A percentile compares a stretch with the other conserved stretches of the same genome.
These are phyloP conservation scores for Drosophila neonasuta DNA, from an alignment of 2,888 invertebrate species.

Conservation along the genomic window DNA sequence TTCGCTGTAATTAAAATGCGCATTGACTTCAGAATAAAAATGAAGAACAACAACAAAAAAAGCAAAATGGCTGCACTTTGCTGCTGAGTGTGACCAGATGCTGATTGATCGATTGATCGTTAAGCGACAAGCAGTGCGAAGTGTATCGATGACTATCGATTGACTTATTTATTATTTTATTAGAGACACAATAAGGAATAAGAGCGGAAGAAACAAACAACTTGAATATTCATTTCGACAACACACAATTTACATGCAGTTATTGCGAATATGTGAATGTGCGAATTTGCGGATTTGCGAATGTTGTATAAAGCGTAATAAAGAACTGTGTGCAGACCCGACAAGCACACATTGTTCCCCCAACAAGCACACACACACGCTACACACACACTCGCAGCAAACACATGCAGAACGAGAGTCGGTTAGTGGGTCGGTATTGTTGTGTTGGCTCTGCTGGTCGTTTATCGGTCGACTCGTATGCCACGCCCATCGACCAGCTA, in stretches of 20 bases:
- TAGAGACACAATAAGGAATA: conserved; percentile 7
- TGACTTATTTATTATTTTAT: conserved; percentile 28
- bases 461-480: conserved; percentile 6
- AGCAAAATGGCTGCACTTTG: too few species aligned
- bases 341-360: conserved; percentile 1
- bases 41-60: neutral
- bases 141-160: conserved; percentile 9
- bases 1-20: conserved; percentile 47
- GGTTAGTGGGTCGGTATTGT: conserved; percentile 10
- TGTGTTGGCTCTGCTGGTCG: neutral
- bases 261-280: conserved; percentile 8
- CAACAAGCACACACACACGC: conserved; percentile 1
- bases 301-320: conserved; percentile 32
- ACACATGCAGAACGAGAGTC: conserved; percentile 6
- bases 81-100: too few species aligned
- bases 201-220: neutral
- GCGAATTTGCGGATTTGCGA: conserved; percentile 21
- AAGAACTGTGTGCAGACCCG: conserved; percentile 20
- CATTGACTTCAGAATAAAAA: conserved; percentile 48
- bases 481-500: conserved; percentile 38
- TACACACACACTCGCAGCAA: neutral
- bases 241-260: conserved; percentile 23
- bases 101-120: neutral
- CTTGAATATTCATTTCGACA: conserved; percentile 12
- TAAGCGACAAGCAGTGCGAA: neutral